Evolutionary conservation across 2,888 invertebrate genomes (phyloP).

Genomic region (Cheilosia soror): DNA sequence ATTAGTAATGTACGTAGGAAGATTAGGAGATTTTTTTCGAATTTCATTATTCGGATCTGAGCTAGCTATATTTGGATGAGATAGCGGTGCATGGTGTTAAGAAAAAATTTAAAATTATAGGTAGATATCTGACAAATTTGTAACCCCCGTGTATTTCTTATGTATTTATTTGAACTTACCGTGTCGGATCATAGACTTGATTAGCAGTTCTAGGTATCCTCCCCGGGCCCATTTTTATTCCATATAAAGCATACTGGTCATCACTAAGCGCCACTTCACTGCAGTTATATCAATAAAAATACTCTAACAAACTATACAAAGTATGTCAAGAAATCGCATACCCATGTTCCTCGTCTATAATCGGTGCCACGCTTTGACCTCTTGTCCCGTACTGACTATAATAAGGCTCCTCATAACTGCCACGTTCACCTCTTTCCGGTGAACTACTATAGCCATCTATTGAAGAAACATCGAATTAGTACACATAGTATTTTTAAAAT

Average conservation of each 20-base stretch:
- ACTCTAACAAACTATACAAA: neutral
- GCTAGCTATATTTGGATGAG: too few relatives aligned
- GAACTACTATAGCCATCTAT: constrained; percentile 94
- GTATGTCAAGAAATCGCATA: constrained; percentile 66
- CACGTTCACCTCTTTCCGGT: constrained; percentile 90
- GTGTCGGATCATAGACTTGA: constrained; percentile 84
- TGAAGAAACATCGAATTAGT: constrained; percentile 77
- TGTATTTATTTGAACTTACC: constrained; percentile 77
- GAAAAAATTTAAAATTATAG: too few relatives aligned
- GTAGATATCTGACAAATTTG: too few relatives aligned
- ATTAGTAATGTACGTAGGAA: too few relatives aligned
- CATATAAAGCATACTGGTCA: constrained; percentile 89
- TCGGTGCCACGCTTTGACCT: constrained; percentile 90
- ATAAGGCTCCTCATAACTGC: constrained; percentile 93
- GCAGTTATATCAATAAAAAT: constrained; percentile 76
- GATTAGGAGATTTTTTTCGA: too few relatives aligned
- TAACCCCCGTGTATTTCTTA: neutral
- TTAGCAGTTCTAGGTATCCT: constrained; percentile 84
- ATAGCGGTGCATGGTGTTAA: too few relatives aligned
- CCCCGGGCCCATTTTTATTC: constrained; percentile 86
- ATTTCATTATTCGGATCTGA: too few relatives aligned
- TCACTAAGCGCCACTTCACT: constrained; percentile 89
- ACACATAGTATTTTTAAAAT: neutral
- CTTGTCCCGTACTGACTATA: constrained; percentile 91
- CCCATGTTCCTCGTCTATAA: constrained; percentile 95